Evolutionary conservation across 2,797 vertebrate genomes (phyloP), one percentile per base, ranked within the genome.

Genomic region (Hemibagrus guttatus): DNA sequence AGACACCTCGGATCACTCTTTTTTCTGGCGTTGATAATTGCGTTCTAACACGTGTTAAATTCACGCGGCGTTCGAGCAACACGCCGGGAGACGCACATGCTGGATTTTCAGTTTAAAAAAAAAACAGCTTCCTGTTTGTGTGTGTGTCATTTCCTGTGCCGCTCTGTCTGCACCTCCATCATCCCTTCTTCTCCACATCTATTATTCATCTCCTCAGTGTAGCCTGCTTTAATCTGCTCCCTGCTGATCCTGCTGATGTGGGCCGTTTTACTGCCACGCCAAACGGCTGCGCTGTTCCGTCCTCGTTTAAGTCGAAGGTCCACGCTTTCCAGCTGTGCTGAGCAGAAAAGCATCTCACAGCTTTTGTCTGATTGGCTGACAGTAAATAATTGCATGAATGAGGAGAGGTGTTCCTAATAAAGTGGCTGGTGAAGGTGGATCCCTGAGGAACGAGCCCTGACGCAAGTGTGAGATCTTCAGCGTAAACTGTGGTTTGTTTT

Each of bases 191-290:
- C 64, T 81, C 14, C 54, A 68, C 64, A 81, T 86, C 21, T 66
- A 80, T 71, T 42, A 80, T 81, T 81, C 42, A 81, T 19, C 64
- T 81, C 52, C 19, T 31, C 66, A 71, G n/a, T 61, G 76, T 81
- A 17, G 3, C n/a, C 63, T 31, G 76, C 42, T 80, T 72, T 59
- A 80, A 86, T 81, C 69, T 28, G n/a, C n/a, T 85, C 56, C n/a
- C n/a, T n/a, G n/a, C n/a, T n/a, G n/a, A n/a, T n/a, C 66, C 52
- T 85, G 84, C 75, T 85, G 75, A 80, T 69, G 28, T 2, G n/a
- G 8, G 49, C 49, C 13, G 2, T 61, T 81, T 63, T 46, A 64
- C 59, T 81, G 23, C 31, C 17, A 39, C 56, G 5, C 23, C 2
- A 46, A 26, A 35, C 3, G 14, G 39, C 66, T 1, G 39, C 9